These are phyloP conservation scores for Passer montanus DNA, from an alignment of 2,113 vertebrate species.

Conservation along the genomic window DNA sequence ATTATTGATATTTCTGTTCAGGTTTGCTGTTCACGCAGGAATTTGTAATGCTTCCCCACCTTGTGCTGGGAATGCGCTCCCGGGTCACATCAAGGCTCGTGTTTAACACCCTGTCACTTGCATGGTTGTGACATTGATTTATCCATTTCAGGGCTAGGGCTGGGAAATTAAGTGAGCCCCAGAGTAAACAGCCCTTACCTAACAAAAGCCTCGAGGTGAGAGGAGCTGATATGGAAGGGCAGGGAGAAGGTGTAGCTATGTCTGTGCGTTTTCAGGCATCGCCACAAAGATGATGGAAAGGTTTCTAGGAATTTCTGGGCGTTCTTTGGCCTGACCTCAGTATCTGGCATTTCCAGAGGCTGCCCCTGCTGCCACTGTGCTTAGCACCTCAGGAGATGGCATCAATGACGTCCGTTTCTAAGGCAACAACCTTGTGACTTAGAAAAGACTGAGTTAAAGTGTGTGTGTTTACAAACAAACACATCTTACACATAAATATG, in stretches of 20 bases:
- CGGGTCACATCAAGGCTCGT: background rate
- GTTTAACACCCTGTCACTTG: background rate
- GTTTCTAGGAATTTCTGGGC: background rate
- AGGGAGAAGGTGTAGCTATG: background rate
- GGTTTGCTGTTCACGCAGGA: background rate
- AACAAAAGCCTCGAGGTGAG: background rate
- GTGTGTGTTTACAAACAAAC: constrained; percentile 29
- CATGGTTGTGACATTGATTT: background rate
- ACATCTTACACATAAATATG: background rate
- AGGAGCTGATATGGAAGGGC: background rate
- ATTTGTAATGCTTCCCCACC: background rate
- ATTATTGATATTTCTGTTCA: constrained; percentile 53
- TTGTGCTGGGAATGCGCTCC: background rate
- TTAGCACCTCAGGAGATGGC: background rate
- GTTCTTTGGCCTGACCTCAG: constrained; percentile 1
- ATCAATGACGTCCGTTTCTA: background rate
- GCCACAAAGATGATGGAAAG: background rate
- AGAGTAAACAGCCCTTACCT: background rate
- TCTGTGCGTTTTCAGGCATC: background rate
- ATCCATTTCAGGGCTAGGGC: background rate
- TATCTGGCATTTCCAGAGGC: background rate
- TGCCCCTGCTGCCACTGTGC: background rate
- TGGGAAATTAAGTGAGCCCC: background rate
- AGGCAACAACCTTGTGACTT: constrained; percentile 42
- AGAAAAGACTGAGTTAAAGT: background rate